A percentile compares a stretch with the other conserved stretches of the same genome.
phyloP scores from a whole-genome alignment of 1,140 invertebrate genomes.

The Patella vulgata region DNA sequence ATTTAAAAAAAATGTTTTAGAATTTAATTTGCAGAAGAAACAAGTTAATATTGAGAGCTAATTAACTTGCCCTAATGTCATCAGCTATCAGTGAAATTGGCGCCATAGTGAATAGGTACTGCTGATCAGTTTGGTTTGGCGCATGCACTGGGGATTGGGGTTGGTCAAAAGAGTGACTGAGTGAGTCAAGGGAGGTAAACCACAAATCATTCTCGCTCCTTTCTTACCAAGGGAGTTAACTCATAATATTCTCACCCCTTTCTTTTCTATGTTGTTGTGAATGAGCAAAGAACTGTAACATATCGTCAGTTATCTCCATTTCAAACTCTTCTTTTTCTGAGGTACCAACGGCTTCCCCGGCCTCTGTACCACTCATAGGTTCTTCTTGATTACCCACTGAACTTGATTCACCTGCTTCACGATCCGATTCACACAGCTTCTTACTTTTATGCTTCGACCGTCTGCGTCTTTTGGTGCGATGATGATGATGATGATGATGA shows the following conservation, averaged over 20 bases:
- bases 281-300: slow-evolving; percentile 73
- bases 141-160: too few species aligned
- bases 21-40: too few species aligned
- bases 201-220: too few species aligned
- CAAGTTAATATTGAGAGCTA: too few species aligned
- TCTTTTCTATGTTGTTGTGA: slow-evolving; percentile 72
- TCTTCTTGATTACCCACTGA: slow-evolving; percentile 2
- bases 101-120: too few species aligned
- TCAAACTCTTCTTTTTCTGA: slow-evolving; percentile 58
- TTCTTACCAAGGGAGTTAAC: too few species aligned
- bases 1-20: too few species aligned
- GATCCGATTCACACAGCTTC: slow-evolving; percentile 2
- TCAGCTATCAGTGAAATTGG: too few species aligned
- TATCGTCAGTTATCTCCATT: slow-evolving; percentile 75
- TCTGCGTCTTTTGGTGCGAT: neutral
- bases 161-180: too few species aligned
- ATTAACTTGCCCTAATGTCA: too few species aligned
- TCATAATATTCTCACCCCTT: slow-evolving; percentile 54
- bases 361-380: slow-evolving; percentile 4
- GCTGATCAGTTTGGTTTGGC: too few species aligned
- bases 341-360: slow-evolving; percentile 6
- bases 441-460: neutral
- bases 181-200: too few species aligned
- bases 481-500: neutral
- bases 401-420: neutral